Conservation (phyloP, 2,888 invertebrate species). For the Plutella xylostella region DNA sequence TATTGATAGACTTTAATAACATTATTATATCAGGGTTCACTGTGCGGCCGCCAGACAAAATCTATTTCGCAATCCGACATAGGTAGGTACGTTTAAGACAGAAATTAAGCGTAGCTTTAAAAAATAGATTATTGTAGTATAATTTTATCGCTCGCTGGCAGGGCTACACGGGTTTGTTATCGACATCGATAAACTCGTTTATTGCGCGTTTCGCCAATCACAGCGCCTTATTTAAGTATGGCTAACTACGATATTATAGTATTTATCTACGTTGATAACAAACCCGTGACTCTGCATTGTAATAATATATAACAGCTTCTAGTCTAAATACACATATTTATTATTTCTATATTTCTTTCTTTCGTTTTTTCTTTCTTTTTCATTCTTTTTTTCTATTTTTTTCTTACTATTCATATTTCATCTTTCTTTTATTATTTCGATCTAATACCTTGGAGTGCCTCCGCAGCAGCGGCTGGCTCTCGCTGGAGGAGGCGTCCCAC, state of each 20-base stretch:
- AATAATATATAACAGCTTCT: background rate
- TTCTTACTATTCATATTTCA: background rate
- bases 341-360: background rate
- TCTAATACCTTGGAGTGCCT: conserved; percentile 33
- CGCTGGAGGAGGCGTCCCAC: conserved; percentile 48
- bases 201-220: too few species aligned
- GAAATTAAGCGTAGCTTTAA: background rate
- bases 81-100: too few species aligned
- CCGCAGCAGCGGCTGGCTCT: conserved; percentile 42
- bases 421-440: background rate
- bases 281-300: background rate
- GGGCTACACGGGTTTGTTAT: too few species aligned
- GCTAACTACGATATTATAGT: background rate
- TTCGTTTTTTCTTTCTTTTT: background rate
- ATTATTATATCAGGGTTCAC: background rate
- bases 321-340: background rate
- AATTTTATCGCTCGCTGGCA: background rate
- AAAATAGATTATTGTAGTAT: background rate
- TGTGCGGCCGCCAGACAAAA: background rate
- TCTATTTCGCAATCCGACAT: background rate
- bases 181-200: too few species aligned
- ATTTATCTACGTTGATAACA: background rate
- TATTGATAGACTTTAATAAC: background rate
- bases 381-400: background rate
- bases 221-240: too few species aligned